Conservation (phyloP, 2,888 invertebrate species). For the Metacarcinus magister region DNA sequence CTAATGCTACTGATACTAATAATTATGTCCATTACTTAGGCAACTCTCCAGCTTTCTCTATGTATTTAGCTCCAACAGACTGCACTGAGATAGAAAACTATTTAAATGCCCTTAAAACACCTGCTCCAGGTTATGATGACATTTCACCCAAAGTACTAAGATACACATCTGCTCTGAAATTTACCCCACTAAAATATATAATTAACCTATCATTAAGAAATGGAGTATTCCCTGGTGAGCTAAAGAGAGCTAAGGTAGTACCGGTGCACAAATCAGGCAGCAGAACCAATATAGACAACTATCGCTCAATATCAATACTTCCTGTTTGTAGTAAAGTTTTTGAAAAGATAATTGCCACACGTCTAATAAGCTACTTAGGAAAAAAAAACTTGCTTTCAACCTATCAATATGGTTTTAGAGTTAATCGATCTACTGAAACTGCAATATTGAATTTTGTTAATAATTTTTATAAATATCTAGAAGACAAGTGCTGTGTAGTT, state of each 20-base stretch:
- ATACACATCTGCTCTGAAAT: not conserved
- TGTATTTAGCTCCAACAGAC: not conserved
- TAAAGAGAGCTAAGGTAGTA: not conserved
- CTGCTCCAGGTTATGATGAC: not conserved
- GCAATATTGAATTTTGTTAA: not conserved
- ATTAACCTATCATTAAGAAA: not conserved
- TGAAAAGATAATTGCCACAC: not conserved
- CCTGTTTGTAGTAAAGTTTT: not conserved
- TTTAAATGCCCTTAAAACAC: not conserved
- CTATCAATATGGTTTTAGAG: not conserved
- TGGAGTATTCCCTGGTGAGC: not conserved
- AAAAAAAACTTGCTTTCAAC: not conserved
- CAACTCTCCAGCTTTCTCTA: not conserved
- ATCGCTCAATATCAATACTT: not conserved
- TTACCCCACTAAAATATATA: not conserved
- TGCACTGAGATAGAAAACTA: not conserved
- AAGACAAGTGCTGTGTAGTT: not conserved
- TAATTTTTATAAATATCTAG: not conserved
- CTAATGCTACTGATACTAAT: not conserved
- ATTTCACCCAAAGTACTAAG: not conserved
- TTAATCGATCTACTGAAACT: not conserved
- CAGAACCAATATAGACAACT: not conserved
- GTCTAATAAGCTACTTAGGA: not conserved
- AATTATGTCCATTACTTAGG: not conserved
- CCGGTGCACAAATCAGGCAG: not conserved